Conservation (phyloP, 1,140 invertebrate genomes). For the Pomacea maculata region DNA sequence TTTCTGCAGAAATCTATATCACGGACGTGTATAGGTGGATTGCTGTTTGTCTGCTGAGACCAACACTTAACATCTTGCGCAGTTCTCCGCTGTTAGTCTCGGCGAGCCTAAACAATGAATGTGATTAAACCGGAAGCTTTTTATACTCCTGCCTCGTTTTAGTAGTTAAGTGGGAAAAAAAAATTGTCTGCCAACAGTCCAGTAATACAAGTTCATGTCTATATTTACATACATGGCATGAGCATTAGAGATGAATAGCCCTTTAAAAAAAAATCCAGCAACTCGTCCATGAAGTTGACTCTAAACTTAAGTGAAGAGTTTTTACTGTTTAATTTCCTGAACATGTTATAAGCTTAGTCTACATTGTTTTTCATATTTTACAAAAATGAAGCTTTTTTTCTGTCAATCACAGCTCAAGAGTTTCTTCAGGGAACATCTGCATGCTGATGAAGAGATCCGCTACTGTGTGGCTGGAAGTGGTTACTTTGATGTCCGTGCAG, state of each 20-base stretch:
- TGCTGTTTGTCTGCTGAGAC: too few relatives aligned
- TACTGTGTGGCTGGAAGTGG: constrained; percentile 86
- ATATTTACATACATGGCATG: neutral
- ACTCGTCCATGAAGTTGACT: neutral
- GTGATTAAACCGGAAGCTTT: too few relatives aligned
- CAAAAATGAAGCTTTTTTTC: neutral
- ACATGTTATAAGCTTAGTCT: neutral
- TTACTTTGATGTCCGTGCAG: constrained; percentile 91
- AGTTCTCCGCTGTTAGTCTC: too few relatives aligned
- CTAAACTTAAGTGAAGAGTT: neutral
- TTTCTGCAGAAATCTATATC: too few relatives aligned
- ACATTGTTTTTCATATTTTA: neutral
- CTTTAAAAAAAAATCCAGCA: neutral
- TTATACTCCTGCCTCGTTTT: too few relatives aligned
- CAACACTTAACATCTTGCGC: too few relatives aligned
- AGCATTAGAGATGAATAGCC: neutral
- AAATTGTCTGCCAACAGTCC: too few relatives aligned
- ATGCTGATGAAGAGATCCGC: constrained; percentile 97
- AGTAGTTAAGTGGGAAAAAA: too few relatives aligned
- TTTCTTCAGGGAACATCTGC: constrained; percentile 94
- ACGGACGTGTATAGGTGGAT: too few relatives aligned
- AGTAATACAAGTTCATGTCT: too few relatives aligned
- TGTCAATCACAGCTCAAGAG: constrained; percentile 74
- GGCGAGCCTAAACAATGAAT: too few relatives aligned
- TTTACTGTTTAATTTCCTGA: neutral